phyloP scores from a whole-genome alignment of 2,888 invertebrate species.

The Imbricaverruca yamaguchii region DNA sequence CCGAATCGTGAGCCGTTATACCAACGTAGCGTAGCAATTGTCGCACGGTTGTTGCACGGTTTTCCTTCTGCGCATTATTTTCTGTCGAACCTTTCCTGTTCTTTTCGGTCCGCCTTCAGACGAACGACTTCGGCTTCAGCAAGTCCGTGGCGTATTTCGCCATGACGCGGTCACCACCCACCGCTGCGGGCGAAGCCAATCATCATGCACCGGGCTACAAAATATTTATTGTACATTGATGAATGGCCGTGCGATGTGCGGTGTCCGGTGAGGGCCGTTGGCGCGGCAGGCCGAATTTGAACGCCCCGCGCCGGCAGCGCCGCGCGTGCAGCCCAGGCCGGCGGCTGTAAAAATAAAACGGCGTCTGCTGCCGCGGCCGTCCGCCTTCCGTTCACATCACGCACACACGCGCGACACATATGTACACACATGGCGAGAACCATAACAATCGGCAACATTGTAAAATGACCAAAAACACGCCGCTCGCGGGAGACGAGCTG shows the following conservation, averaged over 20 bases:
- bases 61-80: too few species aligned
- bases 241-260: neutral
- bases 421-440: neutral
- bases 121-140: too few species aligned
- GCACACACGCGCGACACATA: neutral
- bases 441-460: conserved; percentile 12
- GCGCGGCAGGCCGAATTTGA: neutral
- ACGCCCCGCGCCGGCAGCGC: neutral
- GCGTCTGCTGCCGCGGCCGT: neutral
- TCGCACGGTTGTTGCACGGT: too few species aligned
- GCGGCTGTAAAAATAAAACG: neutral
- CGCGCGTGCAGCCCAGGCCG: neutral
- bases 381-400: neutral
- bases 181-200: too few species aligned
- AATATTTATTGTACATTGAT: conserved; percentile 18
- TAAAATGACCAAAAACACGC: conserved; percentile 15
- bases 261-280: neutral
- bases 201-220: neutral
- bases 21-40: too few species aligned
- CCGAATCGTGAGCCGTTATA: too few species aligned
- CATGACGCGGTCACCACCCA: too few species aligned
- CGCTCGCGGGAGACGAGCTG: neutral
- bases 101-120: too few species aligned
- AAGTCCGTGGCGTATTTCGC: too few species aligned
- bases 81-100: too few species aligned